Evolutionary conservation across 2,113 vertebrate genomes (phyloP), one percentile per base, ranked within the genome.

Genomic region (Lycaon pictus): DNA sequence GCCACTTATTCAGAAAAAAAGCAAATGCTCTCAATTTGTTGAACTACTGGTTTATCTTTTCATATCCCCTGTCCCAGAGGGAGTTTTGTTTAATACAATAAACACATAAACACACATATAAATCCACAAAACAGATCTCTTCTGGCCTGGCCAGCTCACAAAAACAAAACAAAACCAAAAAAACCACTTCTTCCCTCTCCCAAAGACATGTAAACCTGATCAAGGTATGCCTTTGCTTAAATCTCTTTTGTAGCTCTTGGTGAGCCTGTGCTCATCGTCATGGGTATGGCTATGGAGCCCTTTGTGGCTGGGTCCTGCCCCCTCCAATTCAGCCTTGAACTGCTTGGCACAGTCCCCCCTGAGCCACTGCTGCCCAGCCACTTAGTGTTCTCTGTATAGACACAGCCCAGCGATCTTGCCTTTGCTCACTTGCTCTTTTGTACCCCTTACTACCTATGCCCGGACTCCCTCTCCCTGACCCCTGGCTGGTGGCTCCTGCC

Each of bases 271-370:
- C 3, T 1, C 82, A 86, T 93, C 89, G 15, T 74, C 2, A n/a
- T 95, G 20, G n/a, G 92, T 80, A 95, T 92, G 89, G 97, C 93
- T 86, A 96, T 96, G 0, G 3, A 76, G 72, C 84, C 95, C 81
- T 81, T 80, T 87, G 96, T 60, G 93, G 65, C 79, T 72, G 43
- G 90, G 80, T 79, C 92, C 53, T 96, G 88, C 65, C 76, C 83
- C 43, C 51, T 95, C 92, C 86, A 53, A 71, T 63, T 62, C 74
- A 9, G 53, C 17, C 13, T 43, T 20, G 11, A 8, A 53, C 60
- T 7, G 62, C 85, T 88, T 11, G 80, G 79, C 84, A 53, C 79
- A 35, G 3, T 17, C 11, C 69, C 72, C 43, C 72, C 74, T 17
- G 20, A 2, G 76, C 80, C 9, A 3, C 60, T 55, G 32, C 72